Evolutionary conservation across 2,888 invertebrate species (phyloP).

Genomic region (Vanessa cardui): DNA sequence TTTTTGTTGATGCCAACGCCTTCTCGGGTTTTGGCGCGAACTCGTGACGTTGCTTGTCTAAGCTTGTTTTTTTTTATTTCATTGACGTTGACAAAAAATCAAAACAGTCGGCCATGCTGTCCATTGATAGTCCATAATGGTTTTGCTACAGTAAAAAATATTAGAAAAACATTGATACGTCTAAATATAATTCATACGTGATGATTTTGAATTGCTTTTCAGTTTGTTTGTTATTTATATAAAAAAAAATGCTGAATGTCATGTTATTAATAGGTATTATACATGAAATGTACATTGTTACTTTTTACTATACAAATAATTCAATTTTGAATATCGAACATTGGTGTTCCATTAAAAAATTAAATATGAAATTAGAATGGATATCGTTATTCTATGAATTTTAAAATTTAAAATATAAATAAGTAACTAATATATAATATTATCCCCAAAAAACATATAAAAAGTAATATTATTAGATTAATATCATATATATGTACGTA

Average conservation of each 20-base stretch:
- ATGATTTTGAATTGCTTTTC: conserved; percentile 7
- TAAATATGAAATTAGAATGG: no score
- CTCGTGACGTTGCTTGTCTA: conserved; percentile 54
- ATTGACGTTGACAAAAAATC: conserved; percentile 47
- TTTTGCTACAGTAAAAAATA: conserved; percentile 45
- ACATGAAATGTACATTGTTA: not conserved
- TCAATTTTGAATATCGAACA: no score
- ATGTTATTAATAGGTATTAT: no score
- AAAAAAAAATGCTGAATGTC: no score
- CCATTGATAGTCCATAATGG: conserved; percentile 66
- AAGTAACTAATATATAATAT: no score
- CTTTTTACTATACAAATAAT: not conserved
- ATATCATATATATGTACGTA: not conserved
- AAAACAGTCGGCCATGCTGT: conserved; percentile 50
- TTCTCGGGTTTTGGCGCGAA: conserved; percentile 55
- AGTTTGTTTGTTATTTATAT: not conserved
- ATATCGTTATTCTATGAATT: no score
- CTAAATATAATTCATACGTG: conserved; percentile 18
- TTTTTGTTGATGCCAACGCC: conserved; percentile 46
- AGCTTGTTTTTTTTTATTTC: conserved; percentile 45
- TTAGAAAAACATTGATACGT: conserved; percentile 45
- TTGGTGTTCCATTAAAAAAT: no score
- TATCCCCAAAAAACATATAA: not conserved
- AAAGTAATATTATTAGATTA: not conserved
- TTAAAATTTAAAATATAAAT: no score